Percentiles rank a stretch among this genome's conserved stretches.
phyloP scores from a whole-genome alignment of 2,113 vertebrate species.

The Silurus asotus region DNA sequence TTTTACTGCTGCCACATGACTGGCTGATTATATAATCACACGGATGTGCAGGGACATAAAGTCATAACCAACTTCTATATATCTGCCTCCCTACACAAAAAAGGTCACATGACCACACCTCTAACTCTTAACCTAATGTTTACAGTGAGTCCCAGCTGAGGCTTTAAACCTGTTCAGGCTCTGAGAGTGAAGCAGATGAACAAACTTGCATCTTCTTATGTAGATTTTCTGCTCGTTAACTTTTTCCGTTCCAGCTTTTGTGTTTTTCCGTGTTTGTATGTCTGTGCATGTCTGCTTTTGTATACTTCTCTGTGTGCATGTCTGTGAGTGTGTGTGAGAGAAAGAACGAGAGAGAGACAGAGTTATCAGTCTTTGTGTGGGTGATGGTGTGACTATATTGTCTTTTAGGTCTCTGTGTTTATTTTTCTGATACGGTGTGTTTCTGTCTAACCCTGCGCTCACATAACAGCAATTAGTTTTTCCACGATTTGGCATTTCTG shows the following conservation, averaged over 20 bases:
- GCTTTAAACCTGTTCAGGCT: not conserved
- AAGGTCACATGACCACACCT: not conserved
- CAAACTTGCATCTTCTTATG: not conserved
- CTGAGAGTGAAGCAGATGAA: conserved; percentile 1
- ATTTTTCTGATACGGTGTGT: not conserved
- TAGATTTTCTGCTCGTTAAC: conserved; percentile 26
- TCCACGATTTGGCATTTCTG: not conserved
- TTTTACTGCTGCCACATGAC: not conserved
- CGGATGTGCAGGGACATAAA: not conserved
- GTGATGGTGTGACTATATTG: not conserved
- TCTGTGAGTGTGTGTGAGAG: not conserved
- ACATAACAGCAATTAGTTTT: not conserved
- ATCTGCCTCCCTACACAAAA: not conserved
- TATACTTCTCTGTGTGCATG: not conserved
- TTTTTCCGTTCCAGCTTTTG: conserved; percentile 27
- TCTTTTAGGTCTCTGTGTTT: not conserved
- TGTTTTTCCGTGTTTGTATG: not conserved
- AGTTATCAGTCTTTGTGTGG: not conserved
- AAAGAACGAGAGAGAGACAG: not conserved
- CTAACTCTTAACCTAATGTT: not conserved
- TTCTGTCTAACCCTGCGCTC: not conserved
- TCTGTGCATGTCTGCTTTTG: not conserved
- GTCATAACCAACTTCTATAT: not conserved
- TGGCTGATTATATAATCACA: not conserved
- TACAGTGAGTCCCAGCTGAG: not conserved